phyloP scores from a whole-genome alignment of 2,113 vertebrate species.

The human (Homo sapiens) region GRCh38 chr14:92379501-92380000 shows the following conservation, averaged over 20 bases:
- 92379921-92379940: background rate
- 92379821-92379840: fast-evolving
- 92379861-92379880: background rate
- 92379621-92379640: background rate
- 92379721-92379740: background rate
- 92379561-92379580: background rate
- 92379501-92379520: fast-evolving
- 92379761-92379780: background rate
- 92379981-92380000: too few species aligned
- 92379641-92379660: background rate
- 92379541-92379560: background rate
- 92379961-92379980: fast-evolving
- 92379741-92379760: background rate
- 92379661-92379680: background rate
- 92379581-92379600: background rate
- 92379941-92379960: background rate
- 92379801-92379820: background rate
- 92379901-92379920: too few species aligned
- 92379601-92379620: background rate
- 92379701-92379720: background rate
- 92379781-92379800: background rate
- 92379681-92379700: background rate
- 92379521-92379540: background rate
- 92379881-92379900: fast-evolving
- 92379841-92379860: background rate